A percentile compares a stretch with the other conserved stretches of the same genome.
These are phyloP conservation scores for Acrocephalus scirpaceus DNA, from an alignment of 2,797 vertebrate genomes.

Conservation along the genomic window DNA sequence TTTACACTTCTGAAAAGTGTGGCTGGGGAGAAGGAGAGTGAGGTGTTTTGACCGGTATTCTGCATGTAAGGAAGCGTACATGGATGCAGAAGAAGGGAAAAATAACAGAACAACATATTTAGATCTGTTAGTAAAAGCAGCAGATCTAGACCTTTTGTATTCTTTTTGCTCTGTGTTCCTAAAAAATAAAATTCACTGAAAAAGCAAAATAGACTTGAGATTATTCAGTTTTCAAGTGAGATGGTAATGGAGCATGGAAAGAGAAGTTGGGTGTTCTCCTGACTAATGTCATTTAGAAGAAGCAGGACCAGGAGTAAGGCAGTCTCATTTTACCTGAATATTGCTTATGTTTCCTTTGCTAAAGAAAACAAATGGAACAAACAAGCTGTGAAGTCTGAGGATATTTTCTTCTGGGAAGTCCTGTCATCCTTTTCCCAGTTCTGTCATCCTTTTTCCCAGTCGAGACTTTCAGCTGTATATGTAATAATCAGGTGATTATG, in stretches of 20 bases:
- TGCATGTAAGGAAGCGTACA: background rate
- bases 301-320: background rate
- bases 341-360: background rate
- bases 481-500: background rate
- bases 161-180: background rate
- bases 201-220: background rate
- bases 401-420: background rate
- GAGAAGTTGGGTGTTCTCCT: background rate
- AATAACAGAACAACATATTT: background rate
- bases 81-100: background rate
- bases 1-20: background rate
- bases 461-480: background rate
- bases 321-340: background rate
- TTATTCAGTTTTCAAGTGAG: background rate
- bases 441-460: background rate
- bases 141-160: background rate
- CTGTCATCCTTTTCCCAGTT: too few relatives aligned
- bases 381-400: background rate
- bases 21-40: background rate
- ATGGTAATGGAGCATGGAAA: background rate
- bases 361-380: background rate
- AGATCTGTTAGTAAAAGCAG: background rate
- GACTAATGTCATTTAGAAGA: background rate
- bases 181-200: background rate
- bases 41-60: background rate